A percentile compares a stretch with the other conserved stretches of the same genome.
These are phyloP conservation scores for Trochalopteron elliotii DNA, from an alignment of 2,113 vertebrate genomes.

Conservation along the genomic window DNA sequence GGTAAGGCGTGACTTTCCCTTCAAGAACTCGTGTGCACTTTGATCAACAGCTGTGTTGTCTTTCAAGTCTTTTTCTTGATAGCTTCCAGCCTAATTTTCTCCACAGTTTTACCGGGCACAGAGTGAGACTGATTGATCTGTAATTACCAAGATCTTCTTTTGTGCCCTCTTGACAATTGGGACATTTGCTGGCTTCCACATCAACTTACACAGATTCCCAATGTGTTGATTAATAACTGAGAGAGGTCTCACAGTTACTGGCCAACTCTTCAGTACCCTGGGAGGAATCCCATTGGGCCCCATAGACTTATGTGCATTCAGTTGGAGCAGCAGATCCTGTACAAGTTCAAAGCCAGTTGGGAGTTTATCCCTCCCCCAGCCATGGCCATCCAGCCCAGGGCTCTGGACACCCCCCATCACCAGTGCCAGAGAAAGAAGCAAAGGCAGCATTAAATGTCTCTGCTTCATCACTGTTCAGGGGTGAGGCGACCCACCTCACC, in stretches of 20 bases:
- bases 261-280: not conserved
- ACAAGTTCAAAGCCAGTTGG: not conserved
- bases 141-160: not conserved
- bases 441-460: not conserved
- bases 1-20: not conserved
- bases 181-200: not conserved
- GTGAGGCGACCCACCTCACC: not conserved
- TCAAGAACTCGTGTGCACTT: not conserved
- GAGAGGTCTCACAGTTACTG: not conserved
- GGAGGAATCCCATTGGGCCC: not conserved
- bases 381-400: not conserved
- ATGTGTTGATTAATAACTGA: not conserved
- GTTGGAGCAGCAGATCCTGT: not conserved
- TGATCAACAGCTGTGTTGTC: rapidly evolving
- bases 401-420: rapidly evolving
- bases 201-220: not conserved
- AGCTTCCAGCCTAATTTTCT: not conserved
- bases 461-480: not conserved
- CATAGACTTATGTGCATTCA: not conserved
- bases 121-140: not conserved
- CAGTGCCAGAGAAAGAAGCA: not conserved
- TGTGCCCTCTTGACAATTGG: not conserved
- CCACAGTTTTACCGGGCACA: not conserved
- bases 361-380: not conserved
- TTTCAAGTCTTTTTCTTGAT: not conserved